These are phyloP conservation scores for Percopsis omiscomaycus DNA, from an alignment of 2,797 vertebrate species.

Conservation along the genomic window DNA sequence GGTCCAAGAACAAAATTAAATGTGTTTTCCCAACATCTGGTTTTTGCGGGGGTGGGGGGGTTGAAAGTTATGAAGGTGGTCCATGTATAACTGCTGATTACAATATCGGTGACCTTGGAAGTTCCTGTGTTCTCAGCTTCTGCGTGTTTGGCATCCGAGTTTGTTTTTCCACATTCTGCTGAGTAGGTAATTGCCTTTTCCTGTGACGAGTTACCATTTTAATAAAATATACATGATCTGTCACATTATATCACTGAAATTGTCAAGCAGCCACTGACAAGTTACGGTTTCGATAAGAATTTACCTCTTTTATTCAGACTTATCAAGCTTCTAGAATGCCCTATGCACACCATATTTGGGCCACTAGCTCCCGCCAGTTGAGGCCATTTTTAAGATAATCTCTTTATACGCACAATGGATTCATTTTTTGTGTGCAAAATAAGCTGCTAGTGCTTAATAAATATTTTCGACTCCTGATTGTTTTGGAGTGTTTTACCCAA, in stretches of 20 bases:
- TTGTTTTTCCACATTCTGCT: slow-evolving; percentile 37
- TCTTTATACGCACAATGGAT: too few relatives aligned
- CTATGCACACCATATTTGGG: neutral
- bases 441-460: too few relatives aligned
- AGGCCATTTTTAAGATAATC: too few relatives aligned
- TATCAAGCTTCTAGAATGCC: too few relatives aligned
- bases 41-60: slow-evolving; percentile 1
- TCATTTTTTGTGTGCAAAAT: too few relatives aligned
- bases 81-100: slow-evolving; percentile 47
- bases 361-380: too few relatives aligned
- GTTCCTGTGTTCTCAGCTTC: slow-evolving; percentile 33
- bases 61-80: slow-evolving; percentile 18
- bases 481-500: neutral
- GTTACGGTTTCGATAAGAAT: slow-evolving; percentile 14
- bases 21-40: neutral
- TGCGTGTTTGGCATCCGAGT: slow-evolving; percentile 32
- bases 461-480: too few relatives aligned
- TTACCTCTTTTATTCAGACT: slow-evolving; percentile 5
- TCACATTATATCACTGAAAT: slow-evolving; percentile 8
- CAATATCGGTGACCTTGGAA: slow-evolving; percentile 38
- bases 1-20: neutral
- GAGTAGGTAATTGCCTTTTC: slow-evolving; percentile 39
- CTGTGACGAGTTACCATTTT: slow-evolving; percentile 20
- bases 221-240: slow-evolving; percentile 15
- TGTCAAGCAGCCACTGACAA: slow-evolving; percentile 13